A percentile compares a stretch with the other conserved stretches of the same genome.
Conservation (phyloP, 2,113 vertebrate species). For the Calypte anna region DNA sequence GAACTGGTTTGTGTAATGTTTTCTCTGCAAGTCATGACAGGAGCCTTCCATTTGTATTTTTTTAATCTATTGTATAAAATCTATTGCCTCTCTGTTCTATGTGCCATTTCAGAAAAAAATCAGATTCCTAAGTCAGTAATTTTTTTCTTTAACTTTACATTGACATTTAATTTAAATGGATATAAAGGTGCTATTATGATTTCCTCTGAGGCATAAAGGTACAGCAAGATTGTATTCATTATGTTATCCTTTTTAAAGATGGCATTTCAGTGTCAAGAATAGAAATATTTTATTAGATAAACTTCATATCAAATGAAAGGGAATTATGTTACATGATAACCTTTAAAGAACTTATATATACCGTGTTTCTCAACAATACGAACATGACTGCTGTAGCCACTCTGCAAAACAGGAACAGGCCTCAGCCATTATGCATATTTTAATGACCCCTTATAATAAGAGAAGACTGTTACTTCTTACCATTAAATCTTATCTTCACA, state of each 20-base stretch:
- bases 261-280: neutral
- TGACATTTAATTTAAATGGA: neutral
- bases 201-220: neutral
- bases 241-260: neutral
- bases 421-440: neutral
- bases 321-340: neutral
- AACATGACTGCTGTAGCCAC: neutral
- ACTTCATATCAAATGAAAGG: neutral
- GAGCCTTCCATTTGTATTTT: neutral
- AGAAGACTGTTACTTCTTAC: neutral
- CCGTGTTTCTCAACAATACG: neutral
- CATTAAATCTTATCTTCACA: neutral
- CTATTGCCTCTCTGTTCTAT: neutral
- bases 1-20: neutral
- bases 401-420: neutral
- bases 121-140: neutral
- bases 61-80: neutral
- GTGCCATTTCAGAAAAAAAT: neutral
- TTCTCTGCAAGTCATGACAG: neutral
- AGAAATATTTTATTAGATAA: neutral
- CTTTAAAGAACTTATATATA: neutral
- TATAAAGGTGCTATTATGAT: neutral
- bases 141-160: neutral
- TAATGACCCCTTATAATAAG: neutral
- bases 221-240: neutral